phyloP scores from a whole-genome alignment of 1,140 invertebrate genomes.

The Drosophila ohnishii region DNA sequence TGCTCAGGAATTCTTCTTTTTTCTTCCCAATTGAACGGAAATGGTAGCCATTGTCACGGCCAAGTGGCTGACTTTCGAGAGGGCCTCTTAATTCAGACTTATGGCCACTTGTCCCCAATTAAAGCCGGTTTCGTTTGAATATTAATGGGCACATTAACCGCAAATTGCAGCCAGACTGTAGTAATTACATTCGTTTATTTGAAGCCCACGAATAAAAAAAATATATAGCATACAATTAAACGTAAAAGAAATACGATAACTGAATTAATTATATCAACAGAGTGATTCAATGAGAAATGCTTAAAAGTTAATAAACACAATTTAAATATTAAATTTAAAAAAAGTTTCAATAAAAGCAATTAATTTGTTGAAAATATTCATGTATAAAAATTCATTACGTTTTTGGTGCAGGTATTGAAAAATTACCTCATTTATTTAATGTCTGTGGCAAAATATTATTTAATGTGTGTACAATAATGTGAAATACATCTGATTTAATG shows the following conservation, averaged over 20 bases:
- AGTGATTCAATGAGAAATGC: not conserved
- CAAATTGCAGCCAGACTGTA: constrained; percentile 35
- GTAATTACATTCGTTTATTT: constrained; percentile 35
- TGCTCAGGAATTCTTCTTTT: constrained; percentile 30
- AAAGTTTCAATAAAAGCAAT: not conserved
- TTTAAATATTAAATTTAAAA: not conserved
- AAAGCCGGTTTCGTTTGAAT: constrained; percentile 31
- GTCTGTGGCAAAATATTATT: too few relatives aligned
- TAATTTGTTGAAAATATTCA: too few relatives aligned
- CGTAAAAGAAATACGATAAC: constrained; percentile 2
- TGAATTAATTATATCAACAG: constrained; percentile 1
- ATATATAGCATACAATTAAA: not conserved
- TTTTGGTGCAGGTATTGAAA: not conserved
- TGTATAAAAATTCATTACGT: too few relatives aligned
- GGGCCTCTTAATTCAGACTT: constrained; percentile 26
- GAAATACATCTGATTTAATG: too few relatives aligned
- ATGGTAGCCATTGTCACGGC: constrained; percentile 35
- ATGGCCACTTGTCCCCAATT: constrained; percentile 27
- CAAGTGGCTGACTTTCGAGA: constrained; percentile 12
- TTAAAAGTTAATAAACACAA: not conserved
- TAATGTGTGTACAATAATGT: too few relatives aligned
- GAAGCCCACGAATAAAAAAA: not conserved
- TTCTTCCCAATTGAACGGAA: constrained; percentile 14
- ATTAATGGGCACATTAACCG: constrained; percentile 42
- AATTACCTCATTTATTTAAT: not conserved